These are phyloP conservation scores for Parambassis ranga DNA, from an alignment of 2,797 vertebrate species.

Conservation along the genomic window DNA sequence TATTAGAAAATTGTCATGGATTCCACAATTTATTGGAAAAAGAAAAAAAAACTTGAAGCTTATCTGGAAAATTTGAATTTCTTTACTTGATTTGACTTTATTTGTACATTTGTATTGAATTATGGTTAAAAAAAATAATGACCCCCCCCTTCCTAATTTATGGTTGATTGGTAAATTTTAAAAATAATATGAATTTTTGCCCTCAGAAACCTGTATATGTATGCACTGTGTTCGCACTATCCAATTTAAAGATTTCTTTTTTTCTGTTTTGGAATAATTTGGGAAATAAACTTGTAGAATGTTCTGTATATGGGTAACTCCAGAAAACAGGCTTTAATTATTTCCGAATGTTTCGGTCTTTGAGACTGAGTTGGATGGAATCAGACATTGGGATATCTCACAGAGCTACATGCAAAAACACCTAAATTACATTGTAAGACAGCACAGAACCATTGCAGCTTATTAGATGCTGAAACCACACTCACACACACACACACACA, in stretches of 20 bases:
- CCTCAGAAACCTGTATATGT: constrained; percentile 71
- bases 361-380: constrained; percentile 55
- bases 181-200: constrained; percentile 57
- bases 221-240: constrained; percentile 78
- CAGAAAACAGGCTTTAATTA: constrained; percentile 80
- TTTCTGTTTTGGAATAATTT: constrained; percentile 70
- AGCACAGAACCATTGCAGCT: constrained; percentile 62
- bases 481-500: constrained; percentile 67
- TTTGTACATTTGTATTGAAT: constrained; percentile 75
- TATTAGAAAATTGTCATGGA: constrained; percentile 58
- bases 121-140: constrained; percentile 44
- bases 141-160: constrained; percentile 64
- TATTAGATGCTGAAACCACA: constrained; percentile 83
- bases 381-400: constrained; percentile 52
- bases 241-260: constrained; percentile 55
- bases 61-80: constrained; percentile 52
- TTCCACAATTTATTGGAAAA: constrained; percentile 35
- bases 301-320: constrained; percentile 78
- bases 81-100: constrained; percentile 64
- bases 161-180: constrained; percentile 61
- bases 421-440: constrained; percentile 55
- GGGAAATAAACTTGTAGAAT: constrained; percentile 76
- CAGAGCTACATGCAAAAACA: constrained; percentile 60
- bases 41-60: constrained; percentile 50
- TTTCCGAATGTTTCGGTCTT: constrained; percentile 68